Evolutionary conservation across 2,888 invertebrate species (phyloP).

Genomic region (Xanthia togata): DNA sequence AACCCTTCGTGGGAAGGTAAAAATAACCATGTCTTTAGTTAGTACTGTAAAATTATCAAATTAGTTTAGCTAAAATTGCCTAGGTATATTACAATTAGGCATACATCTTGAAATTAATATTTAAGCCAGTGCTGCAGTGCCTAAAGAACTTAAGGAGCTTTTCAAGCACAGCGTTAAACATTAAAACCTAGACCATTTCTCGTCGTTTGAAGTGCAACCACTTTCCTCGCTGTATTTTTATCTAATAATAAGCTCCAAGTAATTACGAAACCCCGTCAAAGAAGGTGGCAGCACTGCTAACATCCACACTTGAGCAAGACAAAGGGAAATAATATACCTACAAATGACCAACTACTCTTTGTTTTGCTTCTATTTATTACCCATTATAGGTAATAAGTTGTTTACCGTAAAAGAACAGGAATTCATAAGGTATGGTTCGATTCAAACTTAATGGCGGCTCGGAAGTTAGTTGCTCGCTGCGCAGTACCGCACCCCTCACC

Average conservation of each 20-base stretch:
- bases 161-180: background rate
- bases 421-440: background rate
- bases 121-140: no score
- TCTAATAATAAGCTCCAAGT: background rate
- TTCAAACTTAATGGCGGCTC: no score
- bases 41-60: no score
- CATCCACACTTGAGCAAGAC: background rate
- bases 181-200: background rate
- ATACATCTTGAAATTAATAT: background rate
- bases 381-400: background rate
- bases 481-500: no score
- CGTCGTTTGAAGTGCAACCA: background rate
- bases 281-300: no score
- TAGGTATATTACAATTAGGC: background rate
- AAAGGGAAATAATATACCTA: slow-evolving; percentile 7
- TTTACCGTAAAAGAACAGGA: background rate
- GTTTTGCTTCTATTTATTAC: slow-evolving; percentile 1
- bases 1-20: background rate
- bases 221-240: background rate
- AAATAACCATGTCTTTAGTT: background rate
- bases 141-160: no score
- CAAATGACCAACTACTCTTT: background rate
- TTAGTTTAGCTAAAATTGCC: no score
- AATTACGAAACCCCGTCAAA: background rate
- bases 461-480: no score